phyloP scores from a whole-genome alignment of 1,140 invertebrate genomes.

The Diprion similis region DNA sequence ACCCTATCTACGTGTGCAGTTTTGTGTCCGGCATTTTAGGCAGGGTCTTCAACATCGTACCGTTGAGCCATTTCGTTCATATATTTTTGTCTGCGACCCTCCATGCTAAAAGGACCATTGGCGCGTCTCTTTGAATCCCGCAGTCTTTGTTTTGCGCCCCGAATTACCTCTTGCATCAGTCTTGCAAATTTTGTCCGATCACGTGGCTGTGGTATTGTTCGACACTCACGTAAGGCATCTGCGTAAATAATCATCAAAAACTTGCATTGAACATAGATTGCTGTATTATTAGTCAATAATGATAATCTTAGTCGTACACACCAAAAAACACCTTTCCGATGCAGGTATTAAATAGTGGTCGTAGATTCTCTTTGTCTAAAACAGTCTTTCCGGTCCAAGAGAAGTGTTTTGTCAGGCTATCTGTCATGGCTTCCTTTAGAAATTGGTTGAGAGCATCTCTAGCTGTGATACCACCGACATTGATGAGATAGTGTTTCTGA shows the following conservation, averaged over 20 bases:
- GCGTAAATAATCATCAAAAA: too few species aligned
- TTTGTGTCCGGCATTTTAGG: too few species aligned
- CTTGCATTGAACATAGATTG: background rate
- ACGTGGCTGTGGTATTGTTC: background rate
- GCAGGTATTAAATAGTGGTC: background rate
- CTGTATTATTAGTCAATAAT: background rate
- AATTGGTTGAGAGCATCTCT: background rate
- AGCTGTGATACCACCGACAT: background rate
- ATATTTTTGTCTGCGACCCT: too few species aligned
- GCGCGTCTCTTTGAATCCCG: background rate
- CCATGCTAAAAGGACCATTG: too few species aligned
- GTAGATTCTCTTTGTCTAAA: background rate
- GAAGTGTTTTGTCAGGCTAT: background rate
- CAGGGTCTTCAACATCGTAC: too few species aligned
- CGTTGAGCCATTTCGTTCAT: too few species aligned
- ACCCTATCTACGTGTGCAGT: too few species aligned
- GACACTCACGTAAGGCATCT: background rate
- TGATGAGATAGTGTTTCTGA: background rate
- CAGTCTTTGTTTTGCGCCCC: background rate
- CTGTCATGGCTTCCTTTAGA: background rate
- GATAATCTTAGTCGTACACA: background rate
- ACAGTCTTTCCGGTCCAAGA: background rate
- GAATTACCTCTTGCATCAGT: background rate
- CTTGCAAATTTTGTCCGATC: background rate
- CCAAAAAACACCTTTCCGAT: background rate